Conservation (phyloP, 2,888 invertebrate species). For the Volucella inanis region DNA sequence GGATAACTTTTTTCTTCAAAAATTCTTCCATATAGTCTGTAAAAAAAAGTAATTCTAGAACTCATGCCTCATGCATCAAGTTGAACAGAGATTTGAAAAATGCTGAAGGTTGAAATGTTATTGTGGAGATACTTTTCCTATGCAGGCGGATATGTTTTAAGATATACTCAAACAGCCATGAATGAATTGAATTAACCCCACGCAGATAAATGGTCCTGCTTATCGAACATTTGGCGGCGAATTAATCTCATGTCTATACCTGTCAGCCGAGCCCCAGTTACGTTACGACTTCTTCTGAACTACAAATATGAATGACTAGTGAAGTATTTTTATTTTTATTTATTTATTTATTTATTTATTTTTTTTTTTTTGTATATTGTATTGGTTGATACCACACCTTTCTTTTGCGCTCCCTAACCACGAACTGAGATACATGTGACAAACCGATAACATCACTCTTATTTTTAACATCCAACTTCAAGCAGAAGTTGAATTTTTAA, state of each 20-base stretch:
- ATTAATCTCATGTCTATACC: conserved; percentile 63
- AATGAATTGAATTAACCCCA: conserved; percentile 60
- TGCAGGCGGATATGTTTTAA: conserved; percentile 8
- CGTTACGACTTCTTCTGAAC: conserved; percentile 7
- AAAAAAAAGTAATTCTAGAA: background rate
- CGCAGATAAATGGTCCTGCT: conserved; percentile 58
- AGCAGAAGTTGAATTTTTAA: conserved; percentile 42
- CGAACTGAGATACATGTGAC: conserved; percentile 54
- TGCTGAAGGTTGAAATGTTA: conserved; percentile 19
- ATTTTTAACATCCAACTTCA: conserved; percentile 59
- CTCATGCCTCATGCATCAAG: background rate
- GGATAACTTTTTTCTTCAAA: conserved; percentile 28
- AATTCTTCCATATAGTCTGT: conserved; percentile 2
- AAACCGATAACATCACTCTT: conserved; percentile 60
- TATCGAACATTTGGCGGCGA: conserved; percentile 59
- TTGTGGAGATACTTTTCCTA: conserved; percentile 15
- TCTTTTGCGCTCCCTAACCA: conserved; percentile 64
- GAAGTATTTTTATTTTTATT: too few relatives aligned
- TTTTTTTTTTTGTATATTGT: conserved; percentile 14
- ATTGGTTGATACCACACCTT: conserved; percentile 55
- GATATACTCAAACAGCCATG: conserved; percentile 26
- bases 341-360: background rate
- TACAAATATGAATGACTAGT: conserved; percentile 20
- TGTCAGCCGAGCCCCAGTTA: conserved; percentile 67
- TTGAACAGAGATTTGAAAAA: conserved; percentile 24